phyloP scores from a whole-genome alignment of 2,113 vertebrate species.

The Collichthys lucidus region DNA sequence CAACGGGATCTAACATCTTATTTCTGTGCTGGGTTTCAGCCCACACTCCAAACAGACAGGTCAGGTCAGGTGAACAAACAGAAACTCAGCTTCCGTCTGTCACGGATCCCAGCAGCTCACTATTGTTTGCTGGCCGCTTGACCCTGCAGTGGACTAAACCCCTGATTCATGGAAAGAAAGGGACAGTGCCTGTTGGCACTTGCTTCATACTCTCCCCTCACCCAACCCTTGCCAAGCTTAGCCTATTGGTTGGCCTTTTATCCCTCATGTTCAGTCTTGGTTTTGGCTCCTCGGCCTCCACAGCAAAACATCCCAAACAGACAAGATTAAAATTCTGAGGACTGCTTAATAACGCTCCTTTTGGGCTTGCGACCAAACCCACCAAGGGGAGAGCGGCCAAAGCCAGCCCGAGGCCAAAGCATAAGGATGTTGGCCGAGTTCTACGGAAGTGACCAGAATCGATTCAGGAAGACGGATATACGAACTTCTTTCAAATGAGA shows the following conservation, averaged over 20 bases:
- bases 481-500: constrained; percentile 5
- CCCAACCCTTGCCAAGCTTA: constrained; percentile 54
- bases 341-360: constrained; percentile 61
- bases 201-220: constrained; percentile 34
- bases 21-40: constrained; percentile 12
- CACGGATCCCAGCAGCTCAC: not conserved
- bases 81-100: constrained; percentile 11
- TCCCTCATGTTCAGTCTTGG: constrained; percentile 69
- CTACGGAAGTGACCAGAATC: constrained; percentile 41
- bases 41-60: constrained; percentile 13
- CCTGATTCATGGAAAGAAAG: constrained; percentile 75
- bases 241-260: constrained; percentile 69
- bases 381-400: constrained; percentile 53
- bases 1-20: constrained; percentile 23
- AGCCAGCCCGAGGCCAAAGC: constrained; percentile 24
- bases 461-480: constrained; percentile 26
- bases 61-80: constrained; percentile 46
- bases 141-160: constrained; percentile 62
- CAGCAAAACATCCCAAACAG: constrained; percentile 73
- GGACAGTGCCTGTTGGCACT: constrained; percentile 64
- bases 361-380: constrained; percentile 36
- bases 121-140: constrained; percentile 59
- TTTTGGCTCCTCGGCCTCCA: constrained; percentile 55
- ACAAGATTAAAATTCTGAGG: constrained; percentile 77
- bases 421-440: constrained; percentile 39